Evolutionary conservation across 2,888 invertebrate genomes (phyloP).

Genomic region (Calameuta idolon): DNA sequence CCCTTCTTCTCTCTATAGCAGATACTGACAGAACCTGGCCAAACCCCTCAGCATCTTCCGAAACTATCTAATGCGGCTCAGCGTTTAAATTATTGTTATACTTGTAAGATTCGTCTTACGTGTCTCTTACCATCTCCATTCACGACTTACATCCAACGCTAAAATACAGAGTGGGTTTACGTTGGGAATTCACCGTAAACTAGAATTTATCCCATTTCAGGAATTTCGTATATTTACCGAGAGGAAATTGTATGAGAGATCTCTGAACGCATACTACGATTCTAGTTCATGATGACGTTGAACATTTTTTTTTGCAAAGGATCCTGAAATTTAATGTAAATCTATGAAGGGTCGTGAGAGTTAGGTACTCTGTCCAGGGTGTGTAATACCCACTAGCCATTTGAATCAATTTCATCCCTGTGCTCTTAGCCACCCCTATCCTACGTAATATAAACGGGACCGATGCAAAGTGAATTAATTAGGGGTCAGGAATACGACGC

Average conservation of each 20-base stretch:
- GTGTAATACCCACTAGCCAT: constrained; percentile 50
- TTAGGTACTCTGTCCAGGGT: constrained; percentile 28
- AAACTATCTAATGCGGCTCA: neutral
- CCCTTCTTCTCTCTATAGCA: neutral
- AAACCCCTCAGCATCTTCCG: neutral
- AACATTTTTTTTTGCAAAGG: neutral
- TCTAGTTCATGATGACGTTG: neutral
- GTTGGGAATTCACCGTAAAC: neutral
- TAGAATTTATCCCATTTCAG: neutral
- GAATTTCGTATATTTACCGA: neutral
- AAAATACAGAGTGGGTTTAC: too few species aligned
- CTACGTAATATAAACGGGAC: constrained; percentile 49
- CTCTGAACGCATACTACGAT: too few species aligned
- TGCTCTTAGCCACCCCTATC: constrained; percentile 48
- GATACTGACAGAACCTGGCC: neutral
- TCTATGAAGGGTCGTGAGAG: neutral
- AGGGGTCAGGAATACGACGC: constrained; percentile 40
- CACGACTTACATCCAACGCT: too few species aligned
- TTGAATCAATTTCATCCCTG: constrained; percentile 59
- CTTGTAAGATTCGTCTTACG: neutral
- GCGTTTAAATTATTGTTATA: neutral
- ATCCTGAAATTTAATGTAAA: constrained; percentile 13
- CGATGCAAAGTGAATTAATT: constrained; percentile 60
- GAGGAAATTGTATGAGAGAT: too few species aligned
- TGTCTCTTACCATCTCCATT: neutral